phyloP scores from a whole-genome alignment of 2,888 invertebrate species.

The Tryphoninae sp. region DNA sequence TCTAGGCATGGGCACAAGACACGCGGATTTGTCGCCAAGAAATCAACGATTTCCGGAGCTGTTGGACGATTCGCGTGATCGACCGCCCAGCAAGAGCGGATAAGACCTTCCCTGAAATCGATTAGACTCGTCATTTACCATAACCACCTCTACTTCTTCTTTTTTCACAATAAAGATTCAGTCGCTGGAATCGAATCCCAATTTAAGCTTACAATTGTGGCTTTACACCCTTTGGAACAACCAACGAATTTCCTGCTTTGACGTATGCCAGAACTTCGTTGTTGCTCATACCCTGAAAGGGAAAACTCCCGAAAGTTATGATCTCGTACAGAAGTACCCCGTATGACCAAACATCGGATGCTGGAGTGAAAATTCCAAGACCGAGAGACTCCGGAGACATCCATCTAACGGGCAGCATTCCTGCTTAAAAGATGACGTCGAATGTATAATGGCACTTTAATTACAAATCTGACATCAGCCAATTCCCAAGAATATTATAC shows the following conservation, averaged over 20 bases:
- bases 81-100: slow-evolving; percentile 91
- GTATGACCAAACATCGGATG: slow-evolving; percentile 95
- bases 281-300: slow-evolving; percentile 94
- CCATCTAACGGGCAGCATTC: slow-evolving; percentile 94
- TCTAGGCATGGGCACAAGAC: slow-evolving; percentile 91
- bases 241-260: slow-evolving; percentile 88
- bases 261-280: slow-evolving; percentile 92
- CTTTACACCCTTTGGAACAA: slow-evolving; percentile 89
- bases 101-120: slow-evolving; percentile 86
- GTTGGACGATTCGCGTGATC: slow-evolving; percentile 88
- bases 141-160: not conserved
- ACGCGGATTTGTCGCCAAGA: slow-evolving; percentile 89
- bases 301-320: slow-evolving; percentile 94
- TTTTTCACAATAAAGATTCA: not conserved
- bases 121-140: not conserved
- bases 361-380: slow-evolving; percentile 91
- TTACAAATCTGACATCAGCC: not conserved
- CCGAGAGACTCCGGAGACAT: slow-evolving; percentile 95
- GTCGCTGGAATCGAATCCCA: not conserved
- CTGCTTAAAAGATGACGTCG: slow-evolving; percentile 74
- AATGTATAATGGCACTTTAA: slow-evolving; percentile 12
- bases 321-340: slow-evolving; percentile 94
- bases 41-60: slow-evolving; percentile 91
- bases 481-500: not conserved
- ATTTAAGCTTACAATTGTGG: slow-evolving; percentile 88